Conservation (phyloP, 2,113 vertebrate genomes). For the Microcebus murinus region DNA sequence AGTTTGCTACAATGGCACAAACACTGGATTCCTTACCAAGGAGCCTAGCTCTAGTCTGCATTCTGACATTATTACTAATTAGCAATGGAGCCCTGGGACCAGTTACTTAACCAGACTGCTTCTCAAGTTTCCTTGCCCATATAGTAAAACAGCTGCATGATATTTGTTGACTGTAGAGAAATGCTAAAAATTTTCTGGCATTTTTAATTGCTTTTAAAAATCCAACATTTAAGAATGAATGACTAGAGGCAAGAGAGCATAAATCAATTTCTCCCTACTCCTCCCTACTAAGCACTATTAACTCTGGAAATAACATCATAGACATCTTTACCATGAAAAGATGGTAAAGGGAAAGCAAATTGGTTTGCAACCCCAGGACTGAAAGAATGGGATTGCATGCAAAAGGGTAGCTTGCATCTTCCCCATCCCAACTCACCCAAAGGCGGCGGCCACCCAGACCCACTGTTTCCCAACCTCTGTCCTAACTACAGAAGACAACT, state of each 20-base stretch:
- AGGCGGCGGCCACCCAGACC: background rate
- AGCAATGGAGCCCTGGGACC: background rate
- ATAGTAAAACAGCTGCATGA: background rate
- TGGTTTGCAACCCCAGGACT: background rate
- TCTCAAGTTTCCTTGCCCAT: background rate
- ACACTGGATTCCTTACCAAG: background rate
- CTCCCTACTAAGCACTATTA: background rate
- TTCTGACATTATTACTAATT: background rate
- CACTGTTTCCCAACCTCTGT: background rate
- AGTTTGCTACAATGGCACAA: background rate
- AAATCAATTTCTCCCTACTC: background rate
- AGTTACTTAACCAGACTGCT: background rate
- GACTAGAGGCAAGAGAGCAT: background rate
- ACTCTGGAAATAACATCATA: background rate
- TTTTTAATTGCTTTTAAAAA: conserved; percentile 4
- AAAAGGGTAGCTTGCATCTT: background rate
- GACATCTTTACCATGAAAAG: background rate
- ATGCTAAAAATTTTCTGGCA: background rate
- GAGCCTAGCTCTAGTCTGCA: background rate
- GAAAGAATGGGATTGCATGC: no score
- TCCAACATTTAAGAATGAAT: background rate
- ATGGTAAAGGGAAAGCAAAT: background rate
- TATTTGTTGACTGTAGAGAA: background rate
- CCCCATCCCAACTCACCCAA: background rate
- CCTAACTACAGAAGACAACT: background rate